Evolutionary conservation across 92 coral and sea anemone genomes (phyloP).

Genomic region (Nematostella vectensis): DNA sequence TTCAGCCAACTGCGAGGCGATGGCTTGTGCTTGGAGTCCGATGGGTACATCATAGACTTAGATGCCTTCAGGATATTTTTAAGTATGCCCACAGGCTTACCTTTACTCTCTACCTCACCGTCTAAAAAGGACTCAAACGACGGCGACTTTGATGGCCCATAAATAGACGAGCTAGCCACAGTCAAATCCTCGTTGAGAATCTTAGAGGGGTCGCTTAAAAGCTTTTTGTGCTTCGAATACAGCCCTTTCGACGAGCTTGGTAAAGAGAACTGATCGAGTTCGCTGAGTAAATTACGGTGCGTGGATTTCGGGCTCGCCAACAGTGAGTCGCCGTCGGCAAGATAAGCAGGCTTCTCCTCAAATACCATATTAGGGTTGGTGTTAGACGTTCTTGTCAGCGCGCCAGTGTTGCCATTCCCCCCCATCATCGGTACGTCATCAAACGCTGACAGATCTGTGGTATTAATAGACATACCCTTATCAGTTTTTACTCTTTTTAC

Average conservation of each 20-base stretch:
- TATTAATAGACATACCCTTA: too few relatives aligned
- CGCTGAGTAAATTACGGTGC: background rate
- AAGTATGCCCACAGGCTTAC: slow-evolving; percentile 25
- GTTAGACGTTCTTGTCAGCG: too few relatives aligned
- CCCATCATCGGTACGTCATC: too few relatives aligned
- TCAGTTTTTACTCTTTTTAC: too few relatives aligned
- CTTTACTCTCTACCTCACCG: slow-evolving; percentile 4
- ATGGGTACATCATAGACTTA: slow-evolving; percentile 7
- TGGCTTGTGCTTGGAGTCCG: slow-evolving; percentile 4
- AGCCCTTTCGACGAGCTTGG: background rate
- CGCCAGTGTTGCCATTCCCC: too few relatives aligned
- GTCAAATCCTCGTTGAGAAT: background rate
- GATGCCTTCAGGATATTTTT: slow-evolving; percentile 32
- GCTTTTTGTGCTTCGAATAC: background rate
- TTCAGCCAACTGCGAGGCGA: slow-evolving; percentile 11
- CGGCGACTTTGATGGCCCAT: slow-evolving; percentile 7
- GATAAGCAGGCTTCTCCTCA: background rate
- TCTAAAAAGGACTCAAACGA: slow-evolving; percentile 5
- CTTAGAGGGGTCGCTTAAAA: background rate
- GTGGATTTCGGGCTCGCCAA: background rate
- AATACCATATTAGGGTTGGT: too few relatives aligned
- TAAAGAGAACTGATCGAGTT: background rate
- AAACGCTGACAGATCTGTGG: too few relatives aligned
- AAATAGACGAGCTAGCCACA: background rate
- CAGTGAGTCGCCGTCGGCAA: background rate